A percentile compares a stretch with the other conserved stretches of the same genome.
Evolutionary conservation across 2,113 vertebrate genomes (phyloP).

Genomic region (Lonchura striata): DNA sequence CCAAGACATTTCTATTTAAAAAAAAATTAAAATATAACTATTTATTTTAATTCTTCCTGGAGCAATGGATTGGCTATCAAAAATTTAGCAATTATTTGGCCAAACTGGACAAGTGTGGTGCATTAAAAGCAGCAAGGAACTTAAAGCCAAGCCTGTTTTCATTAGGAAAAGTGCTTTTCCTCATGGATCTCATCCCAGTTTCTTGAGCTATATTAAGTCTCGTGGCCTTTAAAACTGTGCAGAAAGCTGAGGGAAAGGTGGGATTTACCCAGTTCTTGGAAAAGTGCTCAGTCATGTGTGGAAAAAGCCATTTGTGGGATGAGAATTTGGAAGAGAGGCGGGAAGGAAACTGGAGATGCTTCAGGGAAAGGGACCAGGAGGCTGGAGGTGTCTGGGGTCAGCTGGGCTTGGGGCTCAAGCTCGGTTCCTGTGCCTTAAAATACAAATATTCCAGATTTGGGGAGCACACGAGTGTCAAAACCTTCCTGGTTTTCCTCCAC

Average conservation of each 20-base stretch:
- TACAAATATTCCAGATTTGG: neutral
- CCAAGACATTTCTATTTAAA: neutral
- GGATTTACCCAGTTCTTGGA: neutral
- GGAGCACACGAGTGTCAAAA: rapidly evolving
- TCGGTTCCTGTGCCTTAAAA: neutral
- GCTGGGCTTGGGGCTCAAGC: neutral
- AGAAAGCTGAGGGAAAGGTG: neutral
- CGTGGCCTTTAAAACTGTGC: neutral
- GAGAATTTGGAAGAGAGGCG: neutral
- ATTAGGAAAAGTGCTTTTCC: neutral
- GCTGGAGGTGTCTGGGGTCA: neutral
- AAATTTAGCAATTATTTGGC: neutral
- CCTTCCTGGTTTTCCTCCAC: rapidly evolving
- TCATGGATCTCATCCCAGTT: neutral
- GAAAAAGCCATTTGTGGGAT: neutral
- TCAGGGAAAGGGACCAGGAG: neutral
- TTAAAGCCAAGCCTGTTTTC: neutral
- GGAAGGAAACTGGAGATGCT: neutral
- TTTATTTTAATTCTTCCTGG: neutral
- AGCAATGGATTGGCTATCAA: neutral
- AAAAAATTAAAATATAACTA: neutral
- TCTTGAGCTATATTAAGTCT: neutral
- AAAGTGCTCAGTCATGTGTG: neutral
- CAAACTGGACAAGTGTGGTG: too few species aligned
- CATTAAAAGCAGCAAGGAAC: neutral